phyloP scores from a whole-genome alignment of 2,797 vertebrate genomes.

The Characodon lateralis region DNA sequence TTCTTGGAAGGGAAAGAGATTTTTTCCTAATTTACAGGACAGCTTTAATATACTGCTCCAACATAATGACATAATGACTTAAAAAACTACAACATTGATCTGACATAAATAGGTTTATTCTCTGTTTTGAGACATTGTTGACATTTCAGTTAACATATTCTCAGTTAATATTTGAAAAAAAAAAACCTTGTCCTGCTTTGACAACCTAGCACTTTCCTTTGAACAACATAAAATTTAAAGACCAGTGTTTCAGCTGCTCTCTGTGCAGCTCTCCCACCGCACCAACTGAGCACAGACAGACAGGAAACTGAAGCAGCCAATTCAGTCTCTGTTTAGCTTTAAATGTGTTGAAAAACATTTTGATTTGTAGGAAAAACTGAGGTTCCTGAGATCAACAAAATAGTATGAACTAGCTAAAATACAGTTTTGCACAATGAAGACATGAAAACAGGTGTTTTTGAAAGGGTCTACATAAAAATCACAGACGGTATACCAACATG shows the following conservation, averaged over 20 bases:
- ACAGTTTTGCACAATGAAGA: background rate
- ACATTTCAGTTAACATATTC: background rate
- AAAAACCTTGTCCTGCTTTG: too few species aligned
- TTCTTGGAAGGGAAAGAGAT: too few species aligned
- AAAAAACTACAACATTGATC: too few species aligned
- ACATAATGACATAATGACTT: too few species aligned
- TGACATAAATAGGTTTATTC: too few species aligned
- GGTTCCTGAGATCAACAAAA: background rate
- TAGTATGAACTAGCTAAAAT: background rate
- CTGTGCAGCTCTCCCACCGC: background rate
- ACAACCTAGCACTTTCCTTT: background rate
- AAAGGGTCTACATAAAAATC: background rate
- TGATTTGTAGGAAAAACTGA: background rate
- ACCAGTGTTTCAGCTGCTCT: background rate
- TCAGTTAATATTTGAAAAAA: background rate
- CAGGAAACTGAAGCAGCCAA: background rate
- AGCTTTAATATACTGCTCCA: too few species aligned
- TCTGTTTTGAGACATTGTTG: background rate
- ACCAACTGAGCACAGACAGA: background rate
- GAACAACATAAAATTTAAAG: background rate
- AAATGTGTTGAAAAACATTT: too few species aligned
- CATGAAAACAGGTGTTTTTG: background rate
- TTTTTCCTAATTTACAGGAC: too few species aligned
- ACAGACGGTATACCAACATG: background rate
- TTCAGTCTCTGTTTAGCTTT: too few species aligned